These are phyloP conservation scores for Myrmecophaga tridactyla DNA, from an alignment of 2,113 vertebrate genomes.

Conservation along the genomic window DNA sequence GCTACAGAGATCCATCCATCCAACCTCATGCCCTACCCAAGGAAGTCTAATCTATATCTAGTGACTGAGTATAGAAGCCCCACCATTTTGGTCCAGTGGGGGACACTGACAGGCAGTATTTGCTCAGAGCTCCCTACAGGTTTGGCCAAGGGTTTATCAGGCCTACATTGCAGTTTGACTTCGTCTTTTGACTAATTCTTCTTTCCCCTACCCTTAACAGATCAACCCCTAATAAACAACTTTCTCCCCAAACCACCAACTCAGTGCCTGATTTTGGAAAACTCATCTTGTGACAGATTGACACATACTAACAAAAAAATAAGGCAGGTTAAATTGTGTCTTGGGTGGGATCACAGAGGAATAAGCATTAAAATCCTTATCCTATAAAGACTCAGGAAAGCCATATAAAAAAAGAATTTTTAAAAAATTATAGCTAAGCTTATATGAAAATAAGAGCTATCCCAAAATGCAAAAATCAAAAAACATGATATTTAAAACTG, in stretches of 20 bases:
- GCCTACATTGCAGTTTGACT: not conserved
- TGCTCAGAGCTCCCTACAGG: not conserved
- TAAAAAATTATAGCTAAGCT: not conserved
- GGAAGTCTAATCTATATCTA: not conserved
- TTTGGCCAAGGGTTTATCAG: not conserved
- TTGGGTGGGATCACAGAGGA: not conserved
- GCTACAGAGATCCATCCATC: not conserved
- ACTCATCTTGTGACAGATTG: not conserved
- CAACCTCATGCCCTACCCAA: not conserved
- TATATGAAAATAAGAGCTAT: not conserved
- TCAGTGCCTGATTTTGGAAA: not conserved
- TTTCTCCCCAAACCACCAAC: not conserved
- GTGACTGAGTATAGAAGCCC: not conserved
- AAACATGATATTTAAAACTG: not conserved
- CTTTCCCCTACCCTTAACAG: not conserved
- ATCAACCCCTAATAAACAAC: not conserved
- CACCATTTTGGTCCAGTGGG: not conserved
- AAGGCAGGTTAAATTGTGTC: not conserved
- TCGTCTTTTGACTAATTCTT: not conserved
- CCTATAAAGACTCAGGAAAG: slow-evolving; percentile 15
- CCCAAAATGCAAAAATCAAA: not conserved
- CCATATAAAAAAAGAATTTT: not conserved
- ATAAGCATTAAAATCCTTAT: not conserved
- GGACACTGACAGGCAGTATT: not conserved
- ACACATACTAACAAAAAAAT: not conserved